Conservation (phyloP, 2,888 invertebrate species). For the Cryptophagus acutangulus region DNA sequence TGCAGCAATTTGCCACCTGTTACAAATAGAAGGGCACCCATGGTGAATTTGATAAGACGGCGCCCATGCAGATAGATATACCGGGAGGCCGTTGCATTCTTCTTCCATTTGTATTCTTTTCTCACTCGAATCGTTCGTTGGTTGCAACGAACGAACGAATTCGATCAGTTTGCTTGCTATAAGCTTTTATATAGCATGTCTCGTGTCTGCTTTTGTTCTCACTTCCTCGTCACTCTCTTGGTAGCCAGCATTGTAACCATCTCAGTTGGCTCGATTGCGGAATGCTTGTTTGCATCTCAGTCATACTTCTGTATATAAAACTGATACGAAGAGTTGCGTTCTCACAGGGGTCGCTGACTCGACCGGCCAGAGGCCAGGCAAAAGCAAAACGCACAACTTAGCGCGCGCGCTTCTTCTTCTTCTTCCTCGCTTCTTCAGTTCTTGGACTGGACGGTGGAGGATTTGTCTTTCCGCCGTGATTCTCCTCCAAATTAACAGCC, state of each 20-base stretch:
- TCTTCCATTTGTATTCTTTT: slow-evolving; percentile 45
- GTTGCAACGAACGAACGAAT: too few species aligned
- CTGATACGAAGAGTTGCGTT: slow-evolving; percentile 40
- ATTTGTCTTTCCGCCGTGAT: background rate
- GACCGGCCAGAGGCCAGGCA: slow-evolving; percentile 46
- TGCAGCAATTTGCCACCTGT: slow-evolving; percentile 2
- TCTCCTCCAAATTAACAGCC: too few species aligned
- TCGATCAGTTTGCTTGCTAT: slow-evolving; percentile 44
- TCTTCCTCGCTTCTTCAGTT: background rate
- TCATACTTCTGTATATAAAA: slow-evolving; percentile 43
- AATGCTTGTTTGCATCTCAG: slow-evolving; percentile 52
- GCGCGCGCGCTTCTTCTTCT: slow-evolving; percentile 38
- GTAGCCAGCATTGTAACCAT: slow-evolving; percentile 34
- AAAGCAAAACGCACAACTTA: slow-evolving; percentile 46
- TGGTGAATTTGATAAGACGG: slow-evolving; percentile 9
- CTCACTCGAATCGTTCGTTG: slow-evolving; percentile 43
- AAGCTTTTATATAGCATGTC: slow-evolving; percentile 42
- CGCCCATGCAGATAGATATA: slow-evolving; percentile 13
- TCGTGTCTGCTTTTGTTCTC: slow-evolving; percentile 46
- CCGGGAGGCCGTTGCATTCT: slow-evolving; percentile 33
- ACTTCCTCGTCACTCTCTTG: slow-evolving; percentile 39
- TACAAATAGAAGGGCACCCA: slow-evolving; percentile 7
- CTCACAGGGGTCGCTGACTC: slow-evolving; percentile 50
- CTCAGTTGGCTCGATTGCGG: slow-evolving; percentile 53
- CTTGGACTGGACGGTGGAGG: background rate